Percentiles rank a stretch among this genome's conserved stretches.
Evolutionary conservation across 2,797 vertebrate species (phyloP).

Genomic region (Coendou prehensilis): DNA sequence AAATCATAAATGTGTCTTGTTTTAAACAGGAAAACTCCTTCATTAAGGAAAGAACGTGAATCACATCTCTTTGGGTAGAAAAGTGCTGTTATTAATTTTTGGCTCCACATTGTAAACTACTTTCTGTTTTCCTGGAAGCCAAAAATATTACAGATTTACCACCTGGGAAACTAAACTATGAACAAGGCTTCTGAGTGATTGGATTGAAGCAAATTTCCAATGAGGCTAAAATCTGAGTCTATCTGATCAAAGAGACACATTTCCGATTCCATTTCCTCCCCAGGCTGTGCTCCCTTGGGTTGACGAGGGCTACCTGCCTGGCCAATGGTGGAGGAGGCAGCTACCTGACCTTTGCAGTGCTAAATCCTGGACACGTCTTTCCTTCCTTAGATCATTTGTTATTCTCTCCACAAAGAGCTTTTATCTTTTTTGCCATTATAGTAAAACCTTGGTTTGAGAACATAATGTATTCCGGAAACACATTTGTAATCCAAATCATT

Average conservation of each 20-base stretch:
- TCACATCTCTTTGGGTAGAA: neutral
- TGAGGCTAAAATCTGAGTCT: neutral
- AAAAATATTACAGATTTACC: neutral
- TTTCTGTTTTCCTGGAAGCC: neutral
- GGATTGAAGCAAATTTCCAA: neutral
- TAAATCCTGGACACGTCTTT: neutral
- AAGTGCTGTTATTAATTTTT: neutral
- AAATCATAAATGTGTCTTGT: neutral
- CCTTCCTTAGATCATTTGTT: neutral
- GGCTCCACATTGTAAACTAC: neutral
- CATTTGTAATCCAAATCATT: neutral
- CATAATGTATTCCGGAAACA: neutral
- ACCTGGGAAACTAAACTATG: neutral
- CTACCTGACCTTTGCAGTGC: neutral
- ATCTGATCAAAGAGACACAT: neutral
- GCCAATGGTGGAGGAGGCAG: neutral
- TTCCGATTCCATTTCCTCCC: no score
- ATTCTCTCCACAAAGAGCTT: neutral
- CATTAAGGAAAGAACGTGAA: neutral
- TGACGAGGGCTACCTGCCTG: neutral
- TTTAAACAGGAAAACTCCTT: neutral
- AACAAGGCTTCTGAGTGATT: neutral
- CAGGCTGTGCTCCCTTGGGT: neutral
- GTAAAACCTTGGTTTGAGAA: neutral
- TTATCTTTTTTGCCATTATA: neutral